Percentiles rank a stretch among this genome's conserved stretches.
Evolutionary conservation across 2,113 vertebrate species (phyloP).

Genomic region (Hypomesus transpacificus): DNA sequence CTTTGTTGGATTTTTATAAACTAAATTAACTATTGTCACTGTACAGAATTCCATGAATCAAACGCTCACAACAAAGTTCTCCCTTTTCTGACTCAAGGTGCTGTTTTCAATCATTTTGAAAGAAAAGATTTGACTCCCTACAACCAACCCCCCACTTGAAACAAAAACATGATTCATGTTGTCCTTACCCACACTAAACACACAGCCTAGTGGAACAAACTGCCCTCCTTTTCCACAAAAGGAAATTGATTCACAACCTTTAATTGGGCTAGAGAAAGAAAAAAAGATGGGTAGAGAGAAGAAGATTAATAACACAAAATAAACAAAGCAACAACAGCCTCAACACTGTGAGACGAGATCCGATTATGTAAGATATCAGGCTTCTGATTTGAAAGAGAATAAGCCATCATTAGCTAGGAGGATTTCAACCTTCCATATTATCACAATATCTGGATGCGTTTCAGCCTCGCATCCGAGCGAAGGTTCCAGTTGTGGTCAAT

Average conservation of each 20-base stretch:
- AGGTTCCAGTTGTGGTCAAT: no score
- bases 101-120: constrained; percentile 56
- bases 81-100: constrained; percentile 14
- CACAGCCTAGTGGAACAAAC: constrained; percentile 54
- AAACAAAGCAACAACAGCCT: constrained; percentile 55
- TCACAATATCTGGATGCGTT: no score
- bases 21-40: no score
- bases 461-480: no score
- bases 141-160: constrained; percentile 35
- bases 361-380: constrained; percentile 25
- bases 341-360: constrained; percentile 33
- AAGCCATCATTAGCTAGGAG: constrained; percentile 26
- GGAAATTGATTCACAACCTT: constrained; percentile 58
- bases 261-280: constrained; percentile 40
- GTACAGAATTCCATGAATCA: no score
- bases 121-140: constrained; percentile 45
- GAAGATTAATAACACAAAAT: constrained; percentile 36
- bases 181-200: constrained; percentile 36
- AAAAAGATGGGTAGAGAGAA: constrained; percentile 26
- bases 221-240: constrained; percentile 60
- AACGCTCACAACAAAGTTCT: neutral
- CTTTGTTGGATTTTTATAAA: no score
- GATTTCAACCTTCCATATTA: constrained; percentile 15
- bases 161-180: constrained; percentile 62
- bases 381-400: constrained; percentile 24